Evolutionary conservation across 2,797 vertebrate genomes (phyloP).

Genomic region (Epinephelus malabaricus): DNA sequence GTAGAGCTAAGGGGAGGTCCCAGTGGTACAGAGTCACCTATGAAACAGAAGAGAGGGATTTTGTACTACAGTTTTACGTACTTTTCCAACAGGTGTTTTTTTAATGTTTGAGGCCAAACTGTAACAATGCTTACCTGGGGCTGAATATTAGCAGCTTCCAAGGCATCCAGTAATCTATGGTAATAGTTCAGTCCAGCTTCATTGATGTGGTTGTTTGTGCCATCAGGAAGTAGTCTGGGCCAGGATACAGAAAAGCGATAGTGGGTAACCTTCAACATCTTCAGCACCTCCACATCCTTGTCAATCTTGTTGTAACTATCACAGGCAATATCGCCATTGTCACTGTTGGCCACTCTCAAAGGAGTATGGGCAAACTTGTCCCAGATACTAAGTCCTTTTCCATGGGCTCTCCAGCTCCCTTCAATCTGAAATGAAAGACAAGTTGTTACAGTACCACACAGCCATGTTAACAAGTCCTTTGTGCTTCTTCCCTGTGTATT

Average conservation of each 20-base stretch:
- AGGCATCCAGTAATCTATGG: constrained; percentile 84
- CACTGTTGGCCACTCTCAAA: constrained; percentile 80
- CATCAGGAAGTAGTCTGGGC: constrained; percentile 90
- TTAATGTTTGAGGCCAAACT: neutral
- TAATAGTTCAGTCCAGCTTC: constrained; percentile 90
- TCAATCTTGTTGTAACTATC: constrained; percentile 91
- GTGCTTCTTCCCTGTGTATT: neutral
- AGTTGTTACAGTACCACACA: neutral
- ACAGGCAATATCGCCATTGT: constrained; percentile 89
- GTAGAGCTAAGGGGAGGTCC: constrained; percentile 91
- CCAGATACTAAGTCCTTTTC: constrained; percentile 94
- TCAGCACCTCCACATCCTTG: constrained; percentile 88
- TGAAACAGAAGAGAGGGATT: neutral
- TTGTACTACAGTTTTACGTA: neutral
- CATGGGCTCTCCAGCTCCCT: constrained; percentile 91
- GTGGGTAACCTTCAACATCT: constrained; percentile 86
- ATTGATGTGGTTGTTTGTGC: constrained; percentile 87
- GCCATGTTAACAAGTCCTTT: neutral
- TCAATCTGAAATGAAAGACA: constrained; percentile 63
- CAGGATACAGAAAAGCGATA: constrained; percentile 94
- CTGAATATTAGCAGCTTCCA: constrained; percentile 87
- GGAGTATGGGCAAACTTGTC: constrained; percentile 91
- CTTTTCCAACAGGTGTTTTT: neutral
- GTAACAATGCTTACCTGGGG: constrained; percentile 86
- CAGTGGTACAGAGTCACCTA: constrained; percentile 93